Conservation (phyloP, 2,113 vertebrate genomes). For the Macrotis lagotis region DNA sequence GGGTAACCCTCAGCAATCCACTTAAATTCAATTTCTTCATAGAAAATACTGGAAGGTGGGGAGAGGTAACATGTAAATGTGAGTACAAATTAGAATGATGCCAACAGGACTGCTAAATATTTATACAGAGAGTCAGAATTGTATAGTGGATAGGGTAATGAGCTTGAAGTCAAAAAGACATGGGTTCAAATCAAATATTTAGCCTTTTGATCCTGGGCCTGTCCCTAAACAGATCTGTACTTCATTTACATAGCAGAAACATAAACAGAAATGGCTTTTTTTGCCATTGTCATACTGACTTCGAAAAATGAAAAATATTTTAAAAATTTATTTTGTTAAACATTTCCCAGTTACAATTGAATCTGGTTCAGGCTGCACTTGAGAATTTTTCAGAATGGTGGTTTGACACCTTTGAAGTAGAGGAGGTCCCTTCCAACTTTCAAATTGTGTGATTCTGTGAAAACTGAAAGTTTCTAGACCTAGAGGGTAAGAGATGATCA, state of each 20-base stretch:
- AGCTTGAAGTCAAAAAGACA: background rate
- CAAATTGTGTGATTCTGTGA: background rate
- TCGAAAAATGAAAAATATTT: background rate
- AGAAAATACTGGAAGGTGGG: background rate
- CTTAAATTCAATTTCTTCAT: background rate
- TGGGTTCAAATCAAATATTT: background rate
- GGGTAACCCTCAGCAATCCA: background rate
- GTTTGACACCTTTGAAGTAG: background rate
- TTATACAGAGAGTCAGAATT: background rate
- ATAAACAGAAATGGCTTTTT: background rate
- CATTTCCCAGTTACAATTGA: background rate
- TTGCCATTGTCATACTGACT: background rate
- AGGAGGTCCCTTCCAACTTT: background rate
- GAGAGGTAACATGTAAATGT: background rate
- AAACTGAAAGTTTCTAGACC: background rate
- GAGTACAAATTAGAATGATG: background rate
- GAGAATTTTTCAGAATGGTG: background rate
- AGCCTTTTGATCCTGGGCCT: background rate
- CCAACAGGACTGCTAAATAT: background rate
- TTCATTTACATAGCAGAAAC: too few relatives aligned
- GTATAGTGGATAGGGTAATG: background rate
- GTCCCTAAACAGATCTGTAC: background rate
- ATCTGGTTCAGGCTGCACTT: background rate
- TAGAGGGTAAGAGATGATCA: background rate
- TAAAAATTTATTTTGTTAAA: background rate